Evolutionary conservation across 2,888 invertebrate species (phyloP), one percentile per base, ranked within the genome.

Genomic region (Enchytraeus crypticus): DNA sequence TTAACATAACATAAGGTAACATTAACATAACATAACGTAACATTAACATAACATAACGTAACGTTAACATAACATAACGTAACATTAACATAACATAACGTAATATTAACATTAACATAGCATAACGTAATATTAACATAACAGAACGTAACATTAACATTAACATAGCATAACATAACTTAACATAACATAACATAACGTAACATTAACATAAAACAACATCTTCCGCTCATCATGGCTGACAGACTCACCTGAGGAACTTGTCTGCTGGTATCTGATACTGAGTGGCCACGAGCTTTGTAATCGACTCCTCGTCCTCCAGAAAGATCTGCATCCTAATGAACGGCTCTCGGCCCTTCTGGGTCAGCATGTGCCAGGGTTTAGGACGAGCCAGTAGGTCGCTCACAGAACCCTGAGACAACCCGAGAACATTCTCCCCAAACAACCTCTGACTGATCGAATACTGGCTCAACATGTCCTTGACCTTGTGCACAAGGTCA

Each of bases 291-390:
- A 95, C 95, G 58, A 96, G 83, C 57, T 90, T 86, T 74, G 96
- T 93, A 58, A 96, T 87, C 75, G 95, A 95, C 77, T 93, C 90
- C 2, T 92, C 87, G 76, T 97, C 96, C 71, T 92, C 90, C 23
- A 96, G 83, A 92, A 96, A 97, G 61, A 95, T 80, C 78, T 97
- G 95, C 80, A 80, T 79, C 53, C 79, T 71, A 46, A 80, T 78
- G 69, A 79, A 80, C 5, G 79, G 79, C 67, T 97, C 97, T 30
- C 96, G 84, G 0, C 97, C 97, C 78, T 96, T 96, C 78, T 95
- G 95, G 18, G 98, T 98, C 55, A 98, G 84, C 93, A 96, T 95
- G 77, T 93, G 92, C 98, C 97, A 98, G 0, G 96, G 93, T 78
- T 98, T 98, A 38, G 98, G 98, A 57, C 98, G 82, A 29, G 97